Evolutionary conservation across 1,140 invertebrate species (phyloP).

Genomic region (Drosophila paulistorum): DNA sequence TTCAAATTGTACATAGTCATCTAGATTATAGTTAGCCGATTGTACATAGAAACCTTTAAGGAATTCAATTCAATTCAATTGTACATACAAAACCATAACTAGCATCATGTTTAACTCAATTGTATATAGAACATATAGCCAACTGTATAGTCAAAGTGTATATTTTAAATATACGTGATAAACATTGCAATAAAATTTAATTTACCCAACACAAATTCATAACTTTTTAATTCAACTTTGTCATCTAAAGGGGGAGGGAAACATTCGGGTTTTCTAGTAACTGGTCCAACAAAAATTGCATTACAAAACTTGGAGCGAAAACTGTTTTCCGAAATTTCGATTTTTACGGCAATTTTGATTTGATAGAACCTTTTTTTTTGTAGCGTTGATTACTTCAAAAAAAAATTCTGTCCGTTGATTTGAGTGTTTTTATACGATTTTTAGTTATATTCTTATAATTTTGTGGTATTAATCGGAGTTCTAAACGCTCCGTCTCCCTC

Average conservation of each 20-base stretch:
- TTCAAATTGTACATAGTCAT: conserved; percentile 49
- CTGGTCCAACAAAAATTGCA: too few relatives aligned
- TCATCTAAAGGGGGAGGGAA: too few relatives aligned
- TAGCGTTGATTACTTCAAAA: too few relatives aligned
- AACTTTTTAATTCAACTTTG: background rate
- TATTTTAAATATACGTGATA: conserved; percentile 70
- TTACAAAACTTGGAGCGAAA: too few relatives aligned
- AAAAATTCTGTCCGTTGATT: too few relatives aligned
- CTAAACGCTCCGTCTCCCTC: background rate
- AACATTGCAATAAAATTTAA: conserved; percentile 65
- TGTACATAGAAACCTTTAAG: conserved; percentile 25
- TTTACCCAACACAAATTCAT: conserved; percentile 33
- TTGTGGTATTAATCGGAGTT: too few relatives aligned
- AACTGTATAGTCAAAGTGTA: conserved; percentile 54
- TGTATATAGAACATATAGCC: conserved; percentile 43
- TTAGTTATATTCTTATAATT: too few relatives aligned
- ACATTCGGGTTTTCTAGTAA: too few relatives aligned
- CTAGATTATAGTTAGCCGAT: conserved; percentile 40
- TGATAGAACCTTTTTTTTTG: too few relatives aligned
- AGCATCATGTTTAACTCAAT: conserved; percentile 29
- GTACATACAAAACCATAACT: conserved; percentile 34
- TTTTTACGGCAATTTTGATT: too few relatives aligned
- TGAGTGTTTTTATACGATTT: too few relatives aligned
- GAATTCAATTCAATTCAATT: conserved; percentile 36
- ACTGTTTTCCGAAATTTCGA: too few relatives aligned